These are phyloP conservation scores for Salticus scenicus DNA, from an alignment of 2,888 invertebrate genomes.

Conservation along the genomic window DNA sequence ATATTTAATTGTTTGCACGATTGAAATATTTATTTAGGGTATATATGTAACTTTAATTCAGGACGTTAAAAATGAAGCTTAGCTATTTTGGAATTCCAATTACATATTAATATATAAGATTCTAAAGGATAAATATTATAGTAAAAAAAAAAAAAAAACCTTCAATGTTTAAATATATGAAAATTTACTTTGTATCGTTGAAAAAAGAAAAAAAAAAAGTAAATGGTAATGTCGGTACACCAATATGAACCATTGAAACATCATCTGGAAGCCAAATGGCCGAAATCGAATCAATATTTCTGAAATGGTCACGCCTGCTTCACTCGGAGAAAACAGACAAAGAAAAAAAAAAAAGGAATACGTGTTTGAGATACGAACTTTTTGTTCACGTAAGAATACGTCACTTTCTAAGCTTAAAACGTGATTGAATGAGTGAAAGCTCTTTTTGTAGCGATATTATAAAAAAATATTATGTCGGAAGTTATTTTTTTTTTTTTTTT, in stretches of 20 bases:
- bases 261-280: slow-evolving; percentile 61
- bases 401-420: slow-evolving; percentile 63
- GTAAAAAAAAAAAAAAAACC: too few species aligned
- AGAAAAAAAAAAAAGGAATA: slow-evolving; percentile 22
- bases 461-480: too few species aligned
- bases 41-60: too few species aligned
- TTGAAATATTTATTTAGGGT: too few species aligned
- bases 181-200: neutral
- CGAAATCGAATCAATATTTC: slow-evolving; percentile 52
- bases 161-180: too few species aligned
- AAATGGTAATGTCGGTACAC: too few species aligned
- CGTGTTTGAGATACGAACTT: slow-evolving; percentile 44
- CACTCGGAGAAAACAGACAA: neutral
- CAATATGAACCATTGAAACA: slow-evolving; percentile 56
- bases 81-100: too few species aligned
- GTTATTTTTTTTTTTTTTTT: too few species aligned
- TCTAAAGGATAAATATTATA: too few species aligned
- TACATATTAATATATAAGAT: too few species aligned
- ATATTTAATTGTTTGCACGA: too few species aligned
- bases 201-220: neutral
- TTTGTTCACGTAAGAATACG: slow-evolving; percentile 47
- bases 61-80: too few species aligned
- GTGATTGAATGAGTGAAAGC: slow-evolving; percentile 46
- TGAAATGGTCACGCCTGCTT: slow-evolving; percentile 58
- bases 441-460: neutral